These are phyloP conservation scores for Scaptomyza cyrtandrae DNA, from an alignment of 2,888 invertebrate genomes.

Conservation along the genomic window DNA sequence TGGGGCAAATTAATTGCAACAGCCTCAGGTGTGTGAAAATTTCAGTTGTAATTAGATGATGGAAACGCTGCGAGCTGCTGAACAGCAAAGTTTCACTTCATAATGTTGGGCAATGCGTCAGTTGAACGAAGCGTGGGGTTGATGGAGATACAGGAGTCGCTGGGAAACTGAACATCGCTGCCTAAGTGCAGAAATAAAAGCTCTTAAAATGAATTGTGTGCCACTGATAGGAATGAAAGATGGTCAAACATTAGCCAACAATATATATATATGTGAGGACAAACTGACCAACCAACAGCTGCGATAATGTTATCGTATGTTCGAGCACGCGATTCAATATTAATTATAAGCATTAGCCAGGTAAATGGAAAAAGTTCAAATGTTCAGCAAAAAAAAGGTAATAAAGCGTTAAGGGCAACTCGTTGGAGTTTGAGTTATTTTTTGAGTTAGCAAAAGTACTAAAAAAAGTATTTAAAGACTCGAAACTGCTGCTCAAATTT, in stretches of 20 bases:
- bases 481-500: no score
- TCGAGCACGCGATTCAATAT: conserved; percentile 47
- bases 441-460: not conserved
- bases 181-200: conserved; percentile 47
- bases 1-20: conserved; percentile 76
- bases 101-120: conserved; percentile 63
- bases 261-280: conserved; percentile 11
- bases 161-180: conserved; percentile 49
- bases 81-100: conserved; percentile 63
- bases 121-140: not conserved
- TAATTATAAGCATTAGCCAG: conserved; percentile 40
- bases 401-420: not conserved
- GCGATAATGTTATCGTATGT: conserved; percentile 45
- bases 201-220: conserved; percentile 35
- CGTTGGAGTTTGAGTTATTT: not conserved
- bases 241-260: conserved; percentile 56
- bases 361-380: conserved; percentile 17
- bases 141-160: not conserved
- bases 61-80: conserved; percentile 58
- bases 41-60: conserved; percentile 75
- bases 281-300: conserved; percentile 73
- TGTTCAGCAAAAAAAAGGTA: not conserved
- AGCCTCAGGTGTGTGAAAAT: conserved; percentile 77
- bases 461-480: no score
- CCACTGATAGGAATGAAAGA: conserved; percentile 58